Conservation (phyloP, 2,113 vertebrate species). For the Etheostoma cragini region DNA sequence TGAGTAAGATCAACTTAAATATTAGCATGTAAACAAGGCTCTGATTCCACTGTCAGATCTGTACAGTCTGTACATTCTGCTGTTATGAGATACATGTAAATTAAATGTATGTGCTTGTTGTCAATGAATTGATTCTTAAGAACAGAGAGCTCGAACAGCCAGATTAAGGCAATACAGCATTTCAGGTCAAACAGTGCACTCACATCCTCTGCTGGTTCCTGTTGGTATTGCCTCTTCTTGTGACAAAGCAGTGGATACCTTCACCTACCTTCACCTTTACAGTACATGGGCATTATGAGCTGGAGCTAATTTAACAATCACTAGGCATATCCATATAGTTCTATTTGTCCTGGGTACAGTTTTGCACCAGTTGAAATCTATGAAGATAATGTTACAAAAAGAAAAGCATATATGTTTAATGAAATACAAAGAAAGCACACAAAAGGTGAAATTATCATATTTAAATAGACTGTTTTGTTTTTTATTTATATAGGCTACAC, state of each 20-base stretch:
- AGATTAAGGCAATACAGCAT: slow-evolving; percentile 30
- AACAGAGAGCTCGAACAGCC: slow-evolving; percentile 28
- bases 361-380: slow-evolving; percentile 46
- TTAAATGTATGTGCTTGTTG: slow-evolving; percentile 30
- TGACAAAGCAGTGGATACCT: neutral
- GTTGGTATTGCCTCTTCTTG: slow-evolving; percentile 45
- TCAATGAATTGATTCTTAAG: slow-evolving; percentile 21
- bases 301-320: slow-evolving; percentile 23
- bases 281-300: slow-evolving; percentile 23
- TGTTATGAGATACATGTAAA: slow-evolving; percentile 20
- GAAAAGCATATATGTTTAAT: slow-evolving; percentile 10
- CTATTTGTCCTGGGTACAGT: slow-evolving; percentile 21
- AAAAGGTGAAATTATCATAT: slow-evolving; percentile 49
- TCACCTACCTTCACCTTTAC: slow-evolving; percentile 1
- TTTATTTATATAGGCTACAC: slow-evolving; percentile 72
- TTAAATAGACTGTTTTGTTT: slow-evolving; percentile 64
- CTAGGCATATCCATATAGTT: slow-evolving; percentile 14
- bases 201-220: slow-evolving; percentile 64
- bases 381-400: slow-evolving; percentile 38
- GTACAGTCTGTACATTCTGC: neutral
- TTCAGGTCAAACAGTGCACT: slow-evolving; percentile 33
- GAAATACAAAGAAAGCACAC: slow-evolving; percentile 67
- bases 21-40: slow-evolving; percentile 58
- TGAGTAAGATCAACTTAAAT: slow-evolving; percentile 23
- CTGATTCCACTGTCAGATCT: slow-evolving; percentile 26